Percentiles rank a stretch among this genome's conserved stretches.
Conservation (phyloP, 2,888 invertebrate species). For the Bellardia bayeri region DNA sequence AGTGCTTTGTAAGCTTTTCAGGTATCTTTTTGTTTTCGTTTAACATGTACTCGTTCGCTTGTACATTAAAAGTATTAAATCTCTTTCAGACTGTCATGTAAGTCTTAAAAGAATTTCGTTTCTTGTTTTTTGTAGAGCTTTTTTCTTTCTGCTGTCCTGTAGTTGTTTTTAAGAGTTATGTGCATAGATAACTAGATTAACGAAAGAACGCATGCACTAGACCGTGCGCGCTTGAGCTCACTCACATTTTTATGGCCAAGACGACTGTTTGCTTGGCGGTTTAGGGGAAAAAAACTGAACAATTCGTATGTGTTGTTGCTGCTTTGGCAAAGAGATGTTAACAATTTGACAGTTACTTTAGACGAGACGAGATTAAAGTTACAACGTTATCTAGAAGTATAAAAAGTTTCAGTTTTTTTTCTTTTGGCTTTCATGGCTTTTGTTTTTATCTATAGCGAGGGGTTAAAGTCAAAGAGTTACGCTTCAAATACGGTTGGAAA, state of each 20-base stretch:
- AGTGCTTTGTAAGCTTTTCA: constrained; percentile 60
- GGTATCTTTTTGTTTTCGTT: constrained; percentile 15
- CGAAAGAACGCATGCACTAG: constrained; percentile 67
- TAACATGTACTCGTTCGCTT: background rate
- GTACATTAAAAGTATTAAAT: constrained; percentile 72
- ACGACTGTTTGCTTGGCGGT: background rate
- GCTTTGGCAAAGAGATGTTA: constrained; percentile 66
- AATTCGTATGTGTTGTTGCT: constrained; percentile 47
- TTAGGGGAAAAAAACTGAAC: background rate
- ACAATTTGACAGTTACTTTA: constrained; percentile 74
- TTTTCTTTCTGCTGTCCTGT: constrained; percentile 9
- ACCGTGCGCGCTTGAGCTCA: constrained; percentile 12
- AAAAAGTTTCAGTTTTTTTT: constrained; percentile 42
- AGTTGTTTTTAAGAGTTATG: constrained; percentile 66
- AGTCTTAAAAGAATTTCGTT: constrained; percentile 57
- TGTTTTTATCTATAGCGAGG: constrained; percentile 50
- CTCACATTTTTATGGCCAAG: constrained; percentile 55
- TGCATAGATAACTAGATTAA: constrained; percentile 73
- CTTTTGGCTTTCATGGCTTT: constrained; percentile 31
- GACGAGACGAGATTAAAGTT: constrained; percentile 73
- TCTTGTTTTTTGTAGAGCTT: background rate
- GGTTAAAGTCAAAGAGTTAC: constrained; percentile 62
- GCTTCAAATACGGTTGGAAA: constrained; percentile 54
- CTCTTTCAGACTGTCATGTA: constrained; percentile 70
- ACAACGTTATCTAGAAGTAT: constrained; percentile 68